These are phyloP conservation scores for Leucophenga montana DNA, from an alignment of 2,888 invertebrate genomes.

Conservation along the genomic window DNA sequence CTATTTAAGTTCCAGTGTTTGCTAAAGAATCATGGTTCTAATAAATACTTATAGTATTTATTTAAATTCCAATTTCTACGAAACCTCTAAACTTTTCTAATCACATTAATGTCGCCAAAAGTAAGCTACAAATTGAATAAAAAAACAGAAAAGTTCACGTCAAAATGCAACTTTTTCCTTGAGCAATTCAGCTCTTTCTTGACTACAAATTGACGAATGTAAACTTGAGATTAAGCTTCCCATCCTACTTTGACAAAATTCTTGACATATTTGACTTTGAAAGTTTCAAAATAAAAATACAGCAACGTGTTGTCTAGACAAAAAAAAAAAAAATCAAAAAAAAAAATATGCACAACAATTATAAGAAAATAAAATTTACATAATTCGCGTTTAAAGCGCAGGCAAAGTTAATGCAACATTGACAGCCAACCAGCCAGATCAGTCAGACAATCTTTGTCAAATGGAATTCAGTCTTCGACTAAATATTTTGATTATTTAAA, in stretches of 20 bases:
- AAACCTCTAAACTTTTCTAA: too few relatives aligned
- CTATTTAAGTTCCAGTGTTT: too few relatives aligned
- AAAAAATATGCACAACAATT: not conserved
- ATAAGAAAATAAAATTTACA: slow-evolving; percentile 10
- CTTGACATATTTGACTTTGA: not conserved
- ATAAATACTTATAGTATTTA: too few relatives aligned
- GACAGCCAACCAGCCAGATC: too few relatives aligned
- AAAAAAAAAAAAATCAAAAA: not conserved
- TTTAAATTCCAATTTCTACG: too few relatives aligned
- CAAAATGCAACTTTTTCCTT: not conserved
- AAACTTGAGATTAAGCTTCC: not conserved
- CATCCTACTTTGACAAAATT: not conserved
- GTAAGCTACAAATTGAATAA: not conserved
- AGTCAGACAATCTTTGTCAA: too few relatives aligned
- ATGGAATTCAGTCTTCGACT: too few relatives aligned
- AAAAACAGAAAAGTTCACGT: not conserved
- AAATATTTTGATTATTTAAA: slow-evolving; percentile 6
- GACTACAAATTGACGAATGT: not conserved
- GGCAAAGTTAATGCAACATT: too few relatives aligned
- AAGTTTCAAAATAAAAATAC: not conserved
- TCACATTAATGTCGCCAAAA: too few relatives aligned
- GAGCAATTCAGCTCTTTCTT: not conserved
- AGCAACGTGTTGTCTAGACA: slow-evolving; percentile 4
- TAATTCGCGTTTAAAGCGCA: slow-evolving; percentile 7
- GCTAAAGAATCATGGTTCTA: too few relatives aligned